Percentiles rank a stretch among this genome's conserved stretches.
Conservation (phyloP, 2,888 invertebrate species). For the Pristionchus mayeri region DNA sequence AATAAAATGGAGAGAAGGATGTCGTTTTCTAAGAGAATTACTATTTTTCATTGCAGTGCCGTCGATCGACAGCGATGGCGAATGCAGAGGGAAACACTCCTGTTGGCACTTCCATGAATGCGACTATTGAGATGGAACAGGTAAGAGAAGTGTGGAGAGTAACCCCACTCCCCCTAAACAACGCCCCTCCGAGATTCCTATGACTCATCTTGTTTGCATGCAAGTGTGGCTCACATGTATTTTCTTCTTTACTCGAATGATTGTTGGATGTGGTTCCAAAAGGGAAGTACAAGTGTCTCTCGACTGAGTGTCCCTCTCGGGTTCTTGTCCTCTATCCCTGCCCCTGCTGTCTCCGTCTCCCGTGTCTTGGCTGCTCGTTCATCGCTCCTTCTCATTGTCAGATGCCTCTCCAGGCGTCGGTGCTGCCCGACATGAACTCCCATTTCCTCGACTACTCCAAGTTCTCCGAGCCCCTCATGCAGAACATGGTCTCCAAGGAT, state of each 20-base stretch:
- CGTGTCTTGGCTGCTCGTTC: background rate
- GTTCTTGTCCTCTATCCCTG: background rate
- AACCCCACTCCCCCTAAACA: background rate
- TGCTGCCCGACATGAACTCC: background rate
- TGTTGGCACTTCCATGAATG: background rate
- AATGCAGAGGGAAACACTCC: background rate
- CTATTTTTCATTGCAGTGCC: background rate
- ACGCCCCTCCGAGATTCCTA: background rate
- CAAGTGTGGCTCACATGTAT: background rate
- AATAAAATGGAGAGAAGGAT: background rate
- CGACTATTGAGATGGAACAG: slow-evolving; percentile 36
- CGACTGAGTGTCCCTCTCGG: background rate
- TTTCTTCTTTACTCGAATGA: background rate
- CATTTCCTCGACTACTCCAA: slow-evolving; percentile 11
- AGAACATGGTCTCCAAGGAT: background rate
- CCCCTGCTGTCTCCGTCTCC: background rate
- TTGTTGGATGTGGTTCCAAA: background rate
- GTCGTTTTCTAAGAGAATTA: no score
- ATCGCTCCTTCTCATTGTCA: background rate
- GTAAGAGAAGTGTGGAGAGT: background rate
- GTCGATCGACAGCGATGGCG: background rate
- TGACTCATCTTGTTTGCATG: background rate
- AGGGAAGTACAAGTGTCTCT: background rate
- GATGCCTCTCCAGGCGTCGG: slow-evolving; percentile 26
- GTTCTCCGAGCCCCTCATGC: background rate